Base-by-base conservation (phyloP, 2,797 vertebrate species). In the Okamejei kenojei region DNA sequence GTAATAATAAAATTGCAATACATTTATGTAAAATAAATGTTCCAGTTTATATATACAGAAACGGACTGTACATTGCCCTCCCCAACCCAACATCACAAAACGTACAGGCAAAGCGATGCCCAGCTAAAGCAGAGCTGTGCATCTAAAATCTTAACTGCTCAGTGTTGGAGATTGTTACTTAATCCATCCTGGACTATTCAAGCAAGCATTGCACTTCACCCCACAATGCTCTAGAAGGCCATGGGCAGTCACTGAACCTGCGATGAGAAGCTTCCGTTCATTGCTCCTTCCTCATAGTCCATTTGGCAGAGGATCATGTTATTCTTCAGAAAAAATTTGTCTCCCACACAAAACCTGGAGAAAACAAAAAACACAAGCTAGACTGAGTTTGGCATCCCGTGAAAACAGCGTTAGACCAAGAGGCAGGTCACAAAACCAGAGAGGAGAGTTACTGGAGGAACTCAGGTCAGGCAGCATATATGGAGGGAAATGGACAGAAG, bases 1-100 rank as follows among this genome's bases (percentile, higher is more conserved):
- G 99, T 99, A 99, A 99, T 99, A 99, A 99, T 99, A 99, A 99
- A 99, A 99, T 98, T 97, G 98, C 98, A 98, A 99, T 99, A 99
- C 99, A 99, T 97, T 99, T 97, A 99, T 98, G 99, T 99, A 99
- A 99, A 99, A 99, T 99, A 99, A 99, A 99, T 99, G 98, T 99
- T 99, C 98, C 98, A 98, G 98, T 99, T 99, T 99, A 99, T 97
- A 97, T 99, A 99, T 99, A 99, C 98, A 99, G 97, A 98, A 99
- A 99, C 98, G 97, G 97, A 99, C 98, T 99, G 98, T 99, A 99
- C 99, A 99, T 97, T 98, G 97, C 71, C 97, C 97, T 97, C 97
- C 97, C 96, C 96, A 96, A 97, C 96, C 96, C 96, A 94, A 98
- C 97, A 96, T 98, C 98, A 98, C 98, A 97, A 97, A 92, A 98